Evolutionary conservation across 2,797 vertebrate genomes (phyloP).

Genomic region (Clarias laeviceps): DNA sequence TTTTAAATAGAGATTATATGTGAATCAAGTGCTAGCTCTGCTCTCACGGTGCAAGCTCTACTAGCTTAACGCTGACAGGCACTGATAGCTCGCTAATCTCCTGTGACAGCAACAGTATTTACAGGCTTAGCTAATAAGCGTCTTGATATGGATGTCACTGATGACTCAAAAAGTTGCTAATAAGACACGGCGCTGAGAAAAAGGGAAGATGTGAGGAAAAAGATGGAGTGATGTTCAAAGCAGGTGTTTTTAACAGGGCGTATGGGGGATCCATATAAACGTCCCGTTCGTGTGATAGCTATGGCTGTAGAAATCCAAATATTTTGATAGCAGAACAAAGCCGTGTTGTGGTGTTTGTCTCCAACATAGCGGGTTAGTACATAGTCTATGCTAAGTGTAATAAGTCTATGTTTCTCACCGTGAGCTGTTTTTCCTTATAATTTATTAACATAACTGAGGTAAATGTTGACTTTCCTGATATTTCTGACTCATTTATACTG

Average conservation of each 20-base stretch:
- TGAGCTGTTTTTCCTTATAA: neutral
- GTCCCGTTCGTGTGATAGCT: neutral
- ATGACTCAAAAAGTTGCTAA: neutral
- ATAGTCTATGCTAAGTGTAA: neutral
- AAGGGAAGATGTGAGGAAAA: neutral
- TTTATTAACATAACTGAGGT: neutral
- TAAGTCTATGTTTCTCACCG: neutral
- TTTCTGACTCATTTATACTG: neutral
- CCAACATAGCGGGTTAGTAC: neutral
- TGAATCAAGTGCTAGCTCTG: conserved; percentile 13
- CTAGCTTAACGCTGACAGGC: neutral
- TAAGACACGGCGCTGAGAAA: neutral
- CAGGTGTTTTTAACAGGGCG: neutral
- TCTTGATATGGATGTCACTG: neutral
- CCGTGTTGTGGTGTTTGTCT: neutral
- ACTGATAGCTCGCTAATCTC: neutral
- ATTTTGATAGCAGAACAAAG: neutral
- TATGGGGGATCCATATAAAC: neutral
- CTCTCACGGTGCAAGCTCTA: neutral
- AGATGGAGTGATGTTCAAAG: neutral
- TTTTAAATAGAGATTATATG: neutral
- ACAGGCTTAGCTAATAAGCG: conserved; percentile 13
- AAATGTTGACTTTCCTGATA: neutral
- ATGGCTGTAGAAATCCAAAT: neutral
- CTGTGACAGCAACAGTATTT: conserved; percentile 22